These are phyloP conservation scores for Chymomyza fuscimana DNA, from an alignment of 2,888 invertebrate species.

Conservation along the genomic window DNA sequence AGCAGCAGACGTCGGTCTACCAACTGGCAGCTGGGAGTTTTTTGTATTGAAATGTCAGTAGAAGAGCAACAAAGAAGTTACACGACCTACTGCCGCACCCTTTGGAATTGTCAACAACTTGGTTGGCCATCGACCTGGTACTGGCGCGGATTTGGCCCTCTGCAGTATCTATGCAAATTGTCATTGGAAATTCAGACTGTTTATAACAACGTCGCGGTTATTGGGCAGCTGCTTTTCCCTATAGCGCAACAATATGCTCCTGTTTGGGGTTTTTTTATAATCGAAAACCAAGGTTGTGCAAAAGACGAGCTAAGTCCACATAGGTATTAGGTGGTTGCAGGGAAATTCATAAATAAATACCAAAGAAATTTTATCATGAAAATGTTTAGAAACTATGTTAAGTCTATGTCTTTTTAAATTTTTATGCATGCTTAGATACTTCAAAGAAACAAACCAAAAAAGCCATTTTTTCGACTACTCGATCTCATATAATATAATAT, in stretches of 20 bases:
- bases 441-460: no score
- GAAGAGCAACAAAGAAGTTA: not conserved
- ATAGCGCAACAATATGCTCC: not conserved
- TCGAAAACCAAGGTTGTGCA: not conserved
- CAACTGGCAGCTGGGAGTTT: not conserved
- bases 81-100: conserved; percentile 1
- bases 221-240: not conserved
- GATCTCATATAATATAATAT: no score
- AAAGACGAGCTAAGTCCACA: no score
- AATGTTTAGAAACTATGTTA: no score
- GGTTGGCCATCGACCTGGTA: not conserved
- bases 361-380: no score
- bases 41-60: not conserved
- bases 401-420: no score
- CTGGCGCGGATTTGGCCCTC: not conserved
- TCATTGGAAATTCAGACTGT: not conserved
- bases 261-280: not conserved
- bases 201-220: not conserved
- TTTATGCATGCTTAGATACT: no score
- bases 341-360: no score
- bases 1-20: not conserved
- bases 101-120: conserved; percentile 7
- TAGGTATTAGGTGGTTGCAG: no score
- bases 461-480: no score
- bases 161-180: conserved; percentile 20